Evolutionary conservation across 2,113 vertebrate genomes (phyloP).

Genomic region (Ammodytes marinus): DNA sequence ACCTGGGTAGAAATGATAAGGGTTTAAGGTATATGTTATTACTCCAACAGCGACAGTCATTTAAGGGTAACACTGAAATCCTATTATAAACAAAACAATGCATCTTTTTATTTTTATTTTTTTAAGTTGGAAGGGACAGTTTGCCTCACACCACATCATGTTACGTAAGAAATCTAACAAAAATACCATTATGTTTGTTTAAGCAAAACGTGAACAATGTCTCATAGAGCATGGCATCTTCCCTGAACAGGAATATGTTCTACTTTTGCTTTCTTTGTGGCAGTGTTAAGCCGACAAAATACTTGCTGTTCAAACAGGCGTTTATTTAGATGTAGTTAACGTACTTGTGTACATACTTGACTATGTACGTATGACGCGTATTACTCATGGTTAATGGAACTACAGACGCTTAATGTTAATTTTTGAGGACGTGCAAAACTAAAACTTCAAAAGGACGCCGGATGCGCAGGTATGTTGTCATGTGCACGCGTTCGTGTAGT

Average conservation of each 20-base stretch:
- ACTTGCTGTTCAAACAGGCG: too few species aligned
- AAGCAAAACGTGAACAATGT: neutral
- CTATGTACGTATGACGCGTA: too few species aligned
- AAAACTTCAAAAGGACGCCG: too few species aligned
- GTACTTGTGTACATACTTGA: too few species aligned
- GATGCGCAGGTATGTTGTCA: neutral
- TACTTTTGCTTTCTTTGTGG: neutral
- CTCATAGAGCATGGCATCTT: neutral
- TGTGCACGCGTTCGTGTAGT: too few species aligned
- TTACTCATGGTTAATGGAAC: too few species aligned
- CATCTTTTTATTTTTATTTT: neutral
- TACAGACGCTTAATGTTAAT: too few species aligned
- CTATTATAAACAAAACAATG: neutral
- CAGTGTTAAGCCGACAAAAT: too few species aligned
- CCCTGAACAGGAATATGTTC: neutral
- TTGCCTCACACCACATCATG: neutral
- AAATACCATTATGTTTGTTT: neutral
- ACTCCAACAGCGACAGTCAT: neutral
- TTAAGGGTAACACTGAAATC: neutral
- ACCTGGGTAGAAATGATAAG: slow-evolving; percentile 54
- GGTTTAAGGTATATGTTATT: neutral
- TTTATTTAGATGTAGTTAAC: too few species aligned
- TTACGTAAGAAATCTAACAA: too few species aligned
- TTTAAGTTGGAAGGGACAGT: neutral
- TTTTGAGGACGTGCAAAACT: too few species aligned